phyloP scores from a whole-genome alignment of 2,113 vertebrate species.

The Condylura cristata region DNA sequence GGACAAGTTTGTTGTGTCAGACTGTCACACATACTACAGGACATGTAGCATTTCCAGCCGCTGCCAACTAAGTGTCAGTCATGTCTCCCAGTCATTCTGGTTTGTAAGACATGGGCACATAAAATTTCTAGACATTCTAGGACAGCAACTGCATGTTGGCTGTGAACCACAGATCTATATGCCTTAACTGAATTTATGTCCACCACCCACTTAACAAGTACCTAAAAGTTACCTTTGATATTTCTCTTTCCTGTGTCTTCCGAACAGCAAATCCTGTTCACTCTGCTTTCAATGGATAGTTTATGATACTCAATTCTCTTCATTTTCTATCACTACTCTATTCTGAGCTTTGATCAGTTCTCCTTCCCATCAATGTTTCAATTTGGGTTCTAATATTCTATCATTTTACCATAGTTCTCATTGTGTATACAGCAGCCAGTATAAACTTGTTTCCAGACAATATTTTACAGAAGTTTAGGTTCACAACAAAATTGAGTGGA shows the following conservation, averaged over 20 bases:
- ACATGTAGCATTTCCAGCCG: no score
- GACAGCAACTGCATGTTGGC: neutral
- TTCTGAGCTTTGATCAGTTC: neutral
- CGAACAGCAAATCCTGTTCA: neutral
- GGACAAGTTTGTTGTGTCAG: neutral
- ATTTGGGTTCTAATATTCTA: neutral
- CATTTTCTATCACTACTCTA: neutral
- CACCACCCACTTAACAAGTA: neutral
- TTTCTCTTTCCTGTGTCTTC: fast-evolving
- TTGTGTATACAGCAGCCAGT: neutral
- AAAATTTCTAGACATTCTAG: neutral
- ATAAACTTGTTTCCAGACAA: neutral
- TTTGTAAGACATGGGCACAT: neutral
- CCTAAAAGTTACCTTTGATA: no score
- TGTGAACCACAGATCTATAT: neutral
- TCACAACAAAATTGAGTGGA: neutral
- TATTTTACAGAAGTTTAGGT: neutral
- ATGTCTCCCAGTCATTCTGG: neutral
- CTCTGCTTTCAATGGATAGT: neutral
- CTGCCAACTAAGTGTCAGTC: neutral
- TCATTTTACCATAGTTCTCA: neutral
- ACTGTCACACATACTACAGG: neutral
- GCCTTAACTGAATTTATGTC: neutral
- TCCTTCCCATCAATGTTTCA: neutral
- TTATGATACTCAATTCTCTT: neutral